A percentile compares a stretch with the other conserved stretches of the same genome.
Conservation (phyloP, 1,140 invertebrate genomes). For the Archegozetes longisetosus region DNA sequence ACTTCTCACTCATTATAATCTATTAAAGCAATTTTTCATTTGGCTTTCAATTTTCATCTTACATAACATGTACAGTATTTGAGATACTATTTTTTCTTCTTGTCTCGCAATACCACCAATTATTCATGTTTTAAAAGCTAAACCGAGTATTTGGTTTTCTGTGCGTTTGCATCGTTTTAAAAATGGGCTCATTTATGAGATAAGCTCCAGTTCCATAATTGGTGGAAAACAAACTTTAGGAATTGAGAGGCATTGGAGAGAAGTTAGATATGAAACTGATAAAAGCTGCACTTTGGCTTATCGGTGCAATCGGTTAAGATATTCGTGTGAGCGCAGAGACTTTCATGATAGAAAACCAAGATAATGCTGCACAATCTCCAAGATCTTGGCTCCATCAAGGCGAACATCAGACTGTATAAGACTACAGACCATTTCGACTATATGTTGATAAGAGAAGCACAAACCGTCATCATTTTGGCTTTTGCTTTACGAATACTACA, state of each 20-base stretch:
- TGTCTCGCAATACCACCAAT: no score
- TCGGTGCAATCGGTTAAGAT: background rate
- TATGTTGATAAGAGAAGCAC: no score
- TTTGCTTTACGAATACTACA: no score
- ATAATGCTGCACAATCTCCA: background rate
- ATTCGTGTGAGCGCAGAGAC: background rate
- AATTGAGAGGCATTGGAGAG: background rate
- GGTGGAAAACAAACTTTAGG: background rate
- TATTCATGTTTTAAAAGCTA: no score
- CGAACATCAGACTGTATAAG: background rate
- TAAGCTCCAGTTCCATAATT: background rate
- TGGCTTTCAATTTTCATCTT: no score
- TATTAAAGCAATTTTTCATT: no score
- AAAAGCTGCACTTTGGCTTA: background rate
- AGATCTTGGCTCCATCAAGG: background rate
- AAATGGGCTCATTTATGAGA: background rate
- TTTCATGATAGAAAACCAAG: background rate
- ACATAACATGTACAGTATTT: no score
- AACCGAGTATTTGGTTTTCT: background rate
- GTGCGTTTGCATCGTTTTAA: background rate
- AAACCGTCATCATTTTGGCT: no score
- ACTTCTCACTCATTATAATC: background rate
- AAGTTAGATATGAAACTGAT: background rate
- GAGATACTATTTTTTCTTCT: no score
- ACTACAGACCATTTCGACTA: background rate